Evolutionary conservation across 1,140 invertebrate species (phyloP), one percentile per base, ranked within the genome.

Genomic region (Luehdorfia chinensis): DNA sequence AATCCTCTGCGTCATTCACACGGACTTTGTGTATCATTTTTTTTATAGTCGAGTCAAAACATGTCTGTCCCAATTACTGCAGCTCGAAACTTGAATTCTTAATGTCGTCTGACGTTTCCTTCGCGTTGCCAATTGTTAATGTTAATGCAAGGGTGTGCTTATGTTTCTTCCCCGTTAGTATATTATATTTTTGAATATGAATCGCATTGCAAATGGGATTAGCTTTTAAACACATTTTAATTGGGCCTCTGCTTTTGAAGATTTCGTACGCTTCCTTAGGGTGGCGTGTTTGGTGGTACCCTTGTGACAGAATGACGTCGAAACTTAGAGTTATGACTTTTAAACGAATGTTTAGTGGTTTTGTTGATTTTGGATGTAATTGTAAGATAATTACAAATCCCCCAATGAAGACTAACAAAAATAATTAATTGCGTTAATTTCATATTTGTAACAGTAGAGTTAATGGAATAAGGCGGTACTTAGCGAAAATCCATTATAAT

Each of bases 161-260:
- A n/a, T n/a, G n/a, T n/a, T n/a, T 53, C 49, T 57, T 47, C 28
- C 27, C 36, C 32, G n/a, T 46, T 41, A 19, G 37, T 30, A n/a
- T n/a, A n/a, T n/a, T 9, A 21, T 16, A 37, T 54, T 53, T 48
- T 51, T 45, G 33, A 45, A 47, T 45, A 30, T 50, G 34, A 27
- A 46, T 49, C 31, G 25, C 23, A 2, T 30, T 14, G 16, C 39
- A 43, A 43, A 43, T 43, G 9, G 63, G 71, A 75, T 73, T 75
- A 75, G 37, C 50, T 70, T 70, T 57, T 75, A 74, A 80, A 70
- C 70, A 67, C 66, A 64, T 55, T 74, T 77, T 77, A 77, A 80
- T 74, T 76, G 70, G 73, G 12, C 52, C 59, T 63, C 59, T 55
- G 21, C 13, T 4, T 12, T 43, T 43, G n/a, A 23, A 25, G 36